Percentiles rank a stretch among this genome's conserved stretches.
Evolutionary conservation across 2,113 vertebrate species (phyloP).

Genomic region (Anoura caudifer): DNA sequence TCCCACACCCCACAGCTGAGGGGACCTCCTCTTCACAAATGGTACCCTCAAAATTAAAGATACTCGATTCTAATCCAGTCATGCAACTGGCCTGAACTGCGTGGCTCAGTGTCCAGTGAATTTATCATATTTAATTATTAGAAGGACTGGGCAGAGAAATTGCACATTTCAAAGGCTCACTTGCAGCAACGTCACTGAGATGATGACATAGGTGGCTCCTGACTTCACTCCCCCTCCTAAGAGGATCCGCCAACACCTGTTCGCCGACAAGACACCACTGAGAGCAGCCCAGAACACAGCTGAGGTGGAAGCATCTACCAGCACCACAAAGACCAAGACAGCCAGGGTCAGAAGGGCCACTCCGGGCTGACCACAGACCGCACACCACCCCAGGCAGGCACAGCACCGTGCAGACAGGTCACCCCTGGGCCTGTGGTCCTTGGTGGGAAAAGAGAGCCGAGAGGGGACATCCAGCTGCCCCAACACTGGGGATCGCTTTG

Average conservation of each 20-base stretch:
- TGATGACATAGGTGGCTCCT: neutral
- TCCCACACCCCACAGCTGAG: slow-evolving; percentile 60
- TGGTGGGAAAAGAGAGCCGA: neutral
- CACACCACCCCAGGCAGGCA: neutral
- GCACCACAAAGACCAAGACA: neutral
- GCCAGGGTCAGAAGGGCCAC: neutral
- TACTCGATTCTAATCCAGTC: slow-evolving; percentile 65
- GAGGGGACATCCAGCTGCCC: no score
- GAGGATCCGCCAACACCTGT: neutral
- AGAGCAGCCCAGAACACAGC: neutral
- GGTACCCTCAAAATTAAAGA: slow-evolving; percentile 73
- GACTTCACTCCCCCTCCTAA: no score
- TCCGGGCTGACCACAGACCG: neutral
- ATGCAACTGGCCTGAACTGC: slow-evolving; percentile 60
- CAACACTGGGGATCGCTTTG: neutral
- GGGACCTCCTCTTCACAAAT: slow-evolving; percentile 64
- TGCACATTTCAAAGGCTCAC: slow-evolving; percentile 24
- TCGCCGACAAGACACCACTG: neutral
- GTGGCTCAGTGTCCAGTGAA: slow-evolving; percentile 60
- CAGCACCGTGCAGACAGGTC: neutral
- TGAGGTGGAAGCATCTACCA: no score
- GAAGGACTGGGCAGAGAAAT: slow-evolving; percentile 23
- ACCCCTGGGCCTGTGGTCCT: neutral
- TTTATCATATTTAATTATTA: slow-evolving; percentile 58
- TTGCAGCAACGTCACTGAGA: neutral